phyloP scores from a whole-genome alignment of 1,140 invertebrate species.

The Antheraea mylitta region DNA sequence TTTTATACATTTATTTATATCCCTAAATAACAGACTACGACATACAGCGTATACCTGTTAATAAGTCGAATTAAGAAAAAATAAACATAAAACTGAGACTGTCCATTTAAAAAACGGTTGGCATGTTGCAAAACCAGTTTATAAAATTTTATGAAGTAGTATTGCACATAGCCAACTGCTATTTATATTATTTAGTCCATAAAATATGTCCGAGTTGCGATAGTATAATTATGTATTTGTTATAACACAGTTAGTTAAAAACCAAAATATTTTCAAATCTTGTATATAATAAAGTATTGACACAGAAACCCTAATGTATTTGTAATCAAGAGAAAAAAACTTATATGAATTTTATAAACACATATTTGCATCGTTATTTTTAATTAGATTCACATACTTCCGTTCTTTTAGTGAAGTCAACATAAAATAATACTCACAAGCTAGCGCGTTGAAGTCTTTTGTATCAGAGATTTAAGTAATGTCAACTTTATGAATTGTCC shows the following conservation, averaged over 20 bases:
- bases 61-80: constrained; percentile 4
- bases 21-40: background rate
- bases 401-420: background rate
- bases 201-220: constrained; percentile 8
- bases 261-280: background rate
- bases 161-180: constrained; percentile 26
- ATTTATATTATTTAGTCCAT: constrained; percentile 24
- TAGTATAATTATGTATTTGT: background rate
- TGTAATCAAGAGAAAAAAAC: too few relatives aligned
- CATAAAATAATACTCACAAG: background rate
- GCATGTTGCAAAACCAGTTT: constrained; percentile 35
- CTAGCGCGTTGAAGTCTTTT: constrained; percentile 62
- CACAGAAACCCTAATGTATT: too few relatives aligned
- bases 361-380: background rate
- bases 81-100: constrained; percentile 24
- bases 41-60: background rate
- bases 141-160: constrained; percentile 26
- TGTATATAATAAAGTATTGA: too few relatives aligned
- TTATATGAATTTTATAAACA: too few relatives aligned
- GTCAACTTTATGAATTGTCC: constrained; percentile 19
- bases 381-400: background rate
- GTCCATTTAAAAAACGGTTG: constrained; percentile 26
- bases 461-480: constrained; percentile 25
- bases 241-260: background rate
- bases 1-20: background rate